These are phyloP conservation scores for Lapara coniferarum DNA, from an alignment of 2,888 invertebrate species.

Conservation along the genomic window DNA sequence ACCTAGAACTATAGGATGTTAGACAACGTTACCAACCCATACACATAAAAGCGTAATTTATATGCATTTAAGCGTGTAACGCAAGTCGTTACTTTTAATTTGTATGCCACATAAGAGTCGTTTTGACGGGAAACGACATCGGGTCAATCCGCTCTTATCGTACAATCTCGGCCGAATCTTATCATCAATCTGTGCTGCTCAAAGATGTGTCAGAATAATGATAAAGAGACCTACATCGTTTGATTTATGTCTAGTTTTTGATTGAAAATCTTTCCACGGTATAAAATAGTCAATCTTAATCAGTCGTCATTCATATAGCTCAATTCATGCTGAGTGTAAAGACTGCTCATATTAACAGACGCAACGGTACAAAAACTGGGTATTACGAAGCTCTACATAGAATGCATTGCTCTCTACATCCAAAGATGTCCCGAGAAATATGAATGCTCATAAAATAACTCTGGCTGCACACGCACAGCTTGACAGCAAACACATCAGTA, in stretches of 20 bases:
- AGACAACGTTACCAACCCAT: neutral
- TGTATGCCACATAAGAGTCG: constrained; percentile 12
- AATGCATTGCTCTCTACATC: too few relatives aligned
- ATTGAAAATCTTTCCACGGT: too few relatives aligned
- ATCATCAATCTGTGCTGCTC: constrained; percentile 45
- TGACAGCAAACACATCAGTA: too few relatives aligned
- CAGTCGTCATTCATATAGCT: too few relatives aligned
- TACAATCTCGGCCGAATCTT: constrained; percentile 37
- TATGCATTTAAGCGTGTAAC: constrained; percentile 8
- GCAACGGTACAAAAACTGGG: too few relatives aligned
- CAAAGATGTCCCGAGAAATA: too few relatives aligned
- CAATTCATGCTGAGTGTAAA: too few relatives aligned
- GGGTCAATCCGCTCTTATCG: constrained; percentile 22
- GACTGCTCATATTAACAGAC: too few relatives aligned
- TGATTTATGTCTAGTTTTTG: neutral
- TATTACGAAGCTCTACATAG: too few relatives aligned
- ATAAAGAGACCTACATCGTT: constrained; percentile 43
- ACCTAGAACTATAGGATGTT: neutral
- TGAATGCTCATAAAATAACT: too few relatives aligned
- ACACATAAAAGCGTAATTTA: constrained; percentile 3
- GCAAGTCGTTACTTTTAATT: neutral
- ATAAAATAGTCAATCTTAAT: too few relatives aligned
- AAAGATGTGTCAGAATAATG: constrained; percentile 42
- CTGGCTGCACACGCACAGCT: too few relatives aligned
- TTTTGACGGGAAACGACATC: constrained; percentile 40